Evolutionary conservation across 2,888 invertebrate genomes (phyloP).

Genomic region (Troilus luridus): DNA sequence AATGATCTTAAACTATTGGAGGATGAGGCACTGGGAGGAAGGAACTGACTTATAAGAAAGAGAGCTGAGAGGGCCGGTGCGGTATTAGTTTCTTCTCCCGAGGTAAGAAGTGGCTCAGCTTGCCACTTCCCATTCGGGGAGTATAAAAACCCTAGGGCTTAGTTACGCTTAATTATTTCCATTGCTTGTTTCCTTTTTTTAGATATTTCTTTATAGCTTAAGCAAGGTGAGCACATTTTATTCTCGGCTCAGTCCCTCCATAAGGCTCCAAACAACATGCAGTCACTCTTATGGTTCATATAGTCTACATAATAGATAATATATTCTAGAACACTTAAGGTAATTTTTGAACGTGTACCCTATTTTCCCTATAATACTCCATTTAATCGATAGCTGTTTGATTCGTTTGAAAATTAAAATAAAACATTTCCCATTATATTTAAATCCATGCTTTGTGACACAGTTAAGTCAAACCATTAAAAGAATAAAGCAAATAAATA

Average conservation of each 20-base stretch:
- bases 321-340: too few relatives aligned
- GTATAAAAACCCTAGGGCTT: conserved; percentile 1
- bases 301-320: too few relatives aligned
- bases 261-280: not conserved
- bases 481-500: too few relatives aligned
- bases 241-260: not conserved
- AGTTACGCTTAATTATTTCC: conserved; percentile 37
- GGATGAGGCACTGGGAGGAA: not conserved
- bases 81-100: conserved; percentile 18
- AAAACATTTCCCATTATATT: too few relatives aligned
- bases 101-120: not conserved
- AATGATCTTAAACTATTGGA: not conserved
- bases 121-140: not conserved
- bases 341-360: too few relatives aligned
- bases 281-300: not conserved
- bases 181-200: not conserved
- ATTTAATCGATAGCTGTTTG: too few relatives aligned
- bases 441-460: too few relatives aligned
- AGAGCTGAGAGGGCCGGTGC: not conserved
- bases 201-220: not conserved
- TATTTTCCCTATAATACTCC: too few relatives aligned
- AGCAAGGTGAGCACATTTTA: not conserved
- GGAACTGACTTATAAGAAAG: not conserved
- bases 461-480: too few relatives aligned
- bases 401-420: too few relatives aligned